Evolutionary conservation across 2,888 invertebrate species (phyloP), one percentile per base, ranked within the genome.

Genomic region (Blera fallax): DNA sequence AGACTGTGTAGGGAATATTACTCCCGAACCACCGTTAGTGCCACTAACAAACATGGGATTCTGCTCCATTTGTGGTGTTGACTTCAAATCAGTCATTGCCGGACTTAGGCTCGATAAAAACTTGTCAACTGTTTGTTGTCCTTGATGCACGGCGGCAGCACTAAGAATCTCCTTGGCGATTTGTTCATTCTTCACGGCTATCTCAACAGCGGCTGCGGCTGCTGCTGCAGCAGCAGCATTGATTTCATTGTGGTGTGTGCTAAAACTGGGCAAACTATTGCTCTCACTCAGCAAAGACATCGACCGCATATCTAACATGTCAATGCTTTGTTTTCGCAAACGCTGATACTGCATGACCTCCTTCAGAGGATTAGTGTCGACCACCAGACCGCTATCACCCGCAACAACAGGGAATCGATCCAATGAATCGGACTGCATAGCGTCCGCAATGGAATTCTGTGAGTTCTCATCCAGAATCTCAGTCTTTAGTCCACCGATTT

Each of bases 381-480:
- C 90, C 88, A 92, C 90, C 27, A 92, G 91, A 81, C 90, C 92
- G n/a, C 92, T 93, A 78, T 91, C 76, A 16, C 45, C 58, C 1
- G 70, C 91, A 0, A 88, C 84, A 4, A 73, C 74, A 6, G 88
- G 74, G 45, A 88, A 88, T 90, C 92, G 64, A 77, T 93, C 93
- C 69, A 93, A 89, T 1, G 93, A 88, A 18, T 85, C 82, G 1
- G 90, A 89, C 52, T 90, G 90, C 24, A 90, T 88, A 89, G 90
- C 78, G 0, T 91, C 90, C 1, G 88, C 89, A 5, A 90, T 69
- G 3, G 92, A 90, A 77, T 89, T 90, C 90, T 96, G 95, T 89
- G 96, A 95, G 88, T 94, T 94, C 85, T 96, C 96, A 90, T 96
- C 96, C 43, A 95, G 91, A 56, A 95, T 92, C 92, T 96, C 95